phyloP scores from a whole-genome alignment of 2,888 invertebrate species.

The Hartigia nigra region DNA sequence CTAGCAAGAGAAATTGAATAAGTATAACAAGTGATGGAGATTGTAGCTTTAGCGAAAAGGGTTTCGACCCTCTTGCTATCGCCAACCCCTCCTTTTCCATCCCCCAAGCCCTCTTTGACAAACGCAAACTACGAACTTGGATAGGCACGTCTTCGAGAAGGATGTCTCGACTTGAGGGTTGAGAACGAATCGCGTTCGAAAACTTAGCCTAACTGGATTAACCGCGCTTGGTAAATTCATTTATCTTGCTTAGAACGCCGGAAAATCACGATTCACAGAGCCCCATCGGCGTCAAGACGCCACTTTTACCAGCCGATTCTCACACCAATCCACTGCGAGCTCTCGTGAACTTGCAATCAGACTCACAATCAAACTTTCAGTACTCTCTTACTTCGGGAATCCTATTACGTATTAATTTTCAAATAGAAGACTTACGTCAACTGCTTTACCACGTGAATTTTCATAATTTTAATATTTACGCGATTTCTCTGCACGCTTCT shows the following conservation, averaged over 20 bases:
- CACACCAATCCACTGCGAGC: neutral
- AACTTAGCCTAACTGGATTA: conserved; percentile 25
- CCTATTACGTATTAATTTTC: neutral
- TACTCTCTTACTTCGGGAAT: neutral
- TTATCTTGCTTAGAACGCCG: conserved; percentile 12
- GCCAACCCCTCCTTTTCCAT: no score
- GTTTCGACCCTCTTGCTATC: neutral
- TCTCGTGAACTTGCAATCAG: neutral
- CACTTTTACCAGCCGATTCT: neutral
- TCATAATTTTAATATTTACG: neutral
- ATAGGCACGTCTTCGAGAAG: neutral
- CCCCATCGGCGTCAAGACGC: neutral
- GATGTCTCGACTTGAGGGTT: neutral
- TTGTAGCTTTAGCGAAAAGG: neutral
- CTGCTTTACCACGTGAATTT: neutral
- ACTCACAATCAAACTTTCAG: neutral
- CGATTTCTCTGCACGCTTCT: no score
- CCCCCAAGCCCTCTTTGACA: no score
- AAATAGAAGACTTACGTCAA: neutral
- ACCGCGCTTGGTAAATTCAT: conserved; percentile 20
- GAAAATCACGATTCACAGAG: neutral
- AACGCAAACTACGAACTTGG: neutral
- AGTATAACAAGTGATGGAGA: neutral
- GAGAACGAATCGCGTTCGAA: conserved; percentile 20
- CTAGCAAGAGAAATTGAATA: neutral